Conservation (phyloP, 2,113 vertebrate genomes). For the Numenius arquata region DNA sequence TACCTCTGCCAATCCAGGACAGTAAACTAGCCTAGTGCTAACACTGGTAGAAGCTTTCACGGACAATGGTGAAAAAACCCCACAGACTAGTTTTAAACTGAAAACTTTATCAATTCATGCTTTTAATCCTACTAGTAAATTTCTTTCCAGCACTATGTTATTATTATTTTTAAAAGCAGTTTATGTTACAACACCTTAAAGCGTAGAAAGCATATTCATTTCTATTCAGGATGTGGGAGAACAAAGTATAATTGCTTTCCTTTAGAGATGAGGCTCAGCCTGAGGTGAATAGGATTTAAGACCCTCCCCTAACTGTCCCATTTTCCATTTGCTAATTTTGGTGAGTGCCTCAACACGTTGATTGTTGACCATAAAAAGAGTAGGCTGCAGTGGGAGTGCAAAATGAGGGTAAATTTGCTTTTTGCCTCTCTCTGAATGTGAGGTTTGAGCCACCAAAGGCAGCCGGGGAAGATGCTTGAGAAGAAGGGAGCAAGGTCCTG, state of each 20-base stretch:
- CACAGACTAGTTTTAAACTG: neutral
- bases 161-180: neutral
- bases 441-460: neutral
- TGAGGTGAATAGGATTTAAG: neutral
- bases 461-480: neutral
- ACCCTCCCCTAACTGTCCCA: neutral
- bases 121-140: neutral
- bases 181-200: neutral
- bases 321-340: neutral
- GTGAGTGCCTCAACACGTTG: neutral
- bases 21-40: neutral
- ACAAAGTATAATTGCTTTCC: neutral
- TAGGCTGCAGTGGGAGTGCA: neutral
- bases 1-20: neutral
- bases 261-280: neutral
- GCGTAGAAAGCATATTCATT: neutral
- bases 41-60: neutral
- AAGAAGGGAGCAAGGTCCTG: neutral
- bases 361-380: neutral
- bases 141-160: neutral
- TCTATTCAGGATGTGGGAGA: neutral
- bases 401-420: neutral
- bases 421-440: neutral
- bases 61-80: neutral
- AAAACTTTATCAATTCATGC: neutral